Evolutionary conservation across 2,888 invertebrate genomes (phyloP), one percentile per base, ranked within the genome.

Genomic region (Parnassius apollo): DNA sequence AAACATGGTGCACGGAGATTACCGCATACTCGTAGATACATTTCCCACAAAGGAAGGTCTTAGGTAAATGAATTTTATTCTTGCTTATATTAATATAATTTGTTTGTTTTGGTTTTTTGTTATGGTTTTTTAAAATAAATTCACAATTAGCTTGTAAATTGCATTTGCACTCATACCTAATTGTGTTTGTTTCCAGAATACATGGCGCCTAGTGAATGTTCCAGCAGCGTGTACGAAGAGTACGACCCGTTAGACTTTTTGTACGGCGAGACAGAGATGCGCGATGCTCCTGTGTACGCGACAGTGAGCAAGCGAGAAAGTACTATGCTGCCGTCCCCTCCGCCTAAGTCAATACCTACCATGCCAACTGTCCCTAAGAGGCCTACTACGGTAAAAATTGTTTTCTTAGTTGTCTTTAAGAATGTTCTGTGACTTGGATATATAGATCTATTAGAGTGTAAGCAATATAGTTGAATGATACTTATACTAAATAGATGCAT

Each of bases 201-300:
- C 69, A 84, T 82, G 57, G 82, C 76, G 1, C 83, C 82, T 1
- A 91, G 92, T 66, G 88, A 90, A 66, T 78, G 88, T 49, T 49
- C 49, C 61, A 85, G 88, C 65, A 91, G 91, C 61, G 90, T 92
- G 62, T 92, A 92, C 63, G 92, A 91, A 69, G 92, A 90, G 71
- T 92, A 91, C 71, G 92, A 92, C 66, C 92, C 92, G 0, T 67
- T 92, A 59, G 92, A 92, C 70, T 92, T 92, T 56, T 67, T 92
- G 49, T 92, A 92, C 66, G 92, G 91, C 2, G 92, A 92, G 81
- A 91, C 90, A 54, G 88, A 88, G 77, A 77, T 91, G 80, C 84
- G 91, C 55, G 92, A 92, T 10, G 78, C 86, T 57, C 86, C 91
- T 0, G 79, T 91, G 1, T 92, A 92, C 72, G 89, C 88, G 1